A percentile compares a stretch with the other conserved stretches of the same genome.
phyloP scores from a whole-genome alignment of 2,888 invertebrate genomes.

The Trachelus tabidus region DNA sequence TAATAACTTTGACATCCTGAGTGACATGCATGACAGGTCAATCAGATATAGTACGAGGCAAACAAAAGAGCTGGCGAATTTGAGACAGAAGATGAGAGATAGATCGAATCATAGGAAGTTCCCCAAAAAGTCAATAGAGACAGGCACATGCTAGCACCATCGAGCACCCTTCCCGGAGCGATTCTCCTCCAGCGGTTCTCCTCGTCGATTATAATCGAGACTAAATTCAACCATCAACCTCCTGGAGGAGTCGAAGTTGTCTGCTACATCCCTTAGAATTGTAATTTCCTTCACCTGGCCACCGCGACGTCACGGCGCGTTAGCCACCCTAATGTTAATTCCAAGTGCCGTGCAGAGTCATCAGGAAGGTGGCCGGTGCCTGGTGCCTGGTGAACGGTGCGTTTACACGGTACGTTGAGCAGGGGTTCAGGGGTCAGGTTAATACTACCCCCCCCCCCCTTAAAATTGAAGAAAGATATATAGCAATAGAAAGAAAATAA shows the following conservation, averaged over 20 bases:
- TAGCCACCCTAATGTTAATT: conserved; percentile 47
- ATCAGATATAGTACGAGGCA: no score
- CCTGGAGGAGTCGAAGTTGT: neutral
- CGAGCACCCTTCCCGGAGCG: conserved; percentile 12
- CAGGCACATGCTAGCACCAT: conserved; percentile 44
- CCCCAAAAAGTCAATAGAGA: conserved; percentile 23
- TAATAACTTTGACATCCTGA: neutral
- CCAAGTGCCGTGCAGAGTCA: conserved; percentile 1
- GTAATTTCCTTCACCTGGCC: conserved; percentile 53
- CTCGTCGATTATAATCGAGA: conserved; percentile 10
- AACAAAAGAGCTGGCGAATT: no score
- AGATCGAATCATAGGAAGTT: no score
- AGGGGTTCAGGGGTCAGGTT: conserved; percentile 10
- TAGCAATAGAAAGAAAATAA: no score
- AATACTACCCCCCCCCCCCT: no score
- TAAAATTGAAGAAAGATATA: no score
- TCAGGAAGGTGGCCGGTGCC: neutral
- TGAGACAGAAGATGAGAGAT: no score
- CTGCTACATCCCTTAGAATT: conserved; percentile 16
- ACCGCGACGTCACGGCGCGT: conserved; percentile 50
- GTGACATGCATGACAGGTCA: neutral
- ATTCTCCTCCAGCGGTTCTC: conserved; percentile 11
- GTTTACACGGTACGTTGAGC: conserved; percentile 15
- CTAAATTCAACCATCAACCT: conserved; percentile 22
- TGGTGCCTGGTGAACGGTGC: conserved; percentile 15